A percentile compares a stretch with the other conserved stretches of the same genome.
These are phyloP conservation scores for Mythimna impura DNA, from an alignment of 2,888 invertebrate species.

Conservation along the genomic window DNA sequence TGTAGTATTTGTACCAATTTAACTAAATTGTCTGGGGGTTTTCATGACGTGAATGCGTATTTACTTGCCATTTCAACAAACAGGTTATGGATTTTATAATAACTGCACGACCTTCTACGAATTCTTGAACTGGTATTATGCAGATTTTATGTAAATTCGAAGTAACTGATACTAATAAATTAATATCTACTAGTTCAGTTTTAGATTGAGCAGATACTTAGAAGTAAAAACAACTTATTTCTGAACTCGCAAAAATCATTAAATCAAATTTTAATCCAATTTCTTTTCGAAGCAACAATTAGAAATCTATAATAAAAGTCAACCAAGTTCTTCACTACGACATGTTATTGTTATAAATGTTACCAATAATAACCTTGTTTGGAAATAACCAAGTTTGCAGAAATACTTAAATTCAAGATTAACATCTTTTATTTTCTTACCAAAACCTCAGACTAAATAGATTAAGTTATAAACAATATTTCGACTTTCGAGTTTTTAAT, in stretches of 20 bases:
- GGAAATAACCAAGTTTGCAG: not conserved
- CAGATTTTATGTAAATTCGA: slow-evolving; percentile 1
- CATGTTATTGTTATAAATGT: not conserved
- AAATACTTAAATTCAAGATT: not conserved
- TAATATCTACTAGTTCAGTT: too few species aligned
- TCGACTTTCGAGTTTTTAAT: too few species aligned
- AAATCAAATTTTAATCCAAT: too few species aligned
- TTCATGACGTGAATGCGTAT: slow-evolving; percentile 1
- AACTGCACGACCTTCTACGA: slow-evolving; percentile 23
- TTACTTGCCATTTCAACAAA: slow-evolving; percentile 15
- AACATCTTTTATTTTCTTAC: not conserved
- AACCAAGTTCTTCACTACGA: not conserved
- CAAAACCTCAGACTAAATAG: not conserved
- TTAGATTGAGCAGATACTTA: not conserved
- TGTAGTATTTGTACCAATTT: slow-evolving; percentile 5
- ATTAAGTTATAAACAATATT: too few species aligned
- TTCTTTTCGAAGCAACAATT: not conserved
- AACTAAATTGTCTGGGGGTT: slow-evolving; percentile 17
- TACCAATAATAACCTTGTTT: not conserved
- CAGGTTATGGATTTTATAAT: slow-evolving; percentile 28
- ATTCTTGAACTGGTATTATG: slow-evolving; percentile 25
- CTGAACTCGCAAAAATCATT: too few species aligned
- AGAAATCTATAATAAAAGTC: not conserved
- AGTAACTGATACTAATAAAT: too few species aligned
- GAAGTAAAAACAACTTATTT: too few species aligned